Base-by-base conservation (phyloP, 2,888 invertebrate species). In the Troides aeacus region DNA sequence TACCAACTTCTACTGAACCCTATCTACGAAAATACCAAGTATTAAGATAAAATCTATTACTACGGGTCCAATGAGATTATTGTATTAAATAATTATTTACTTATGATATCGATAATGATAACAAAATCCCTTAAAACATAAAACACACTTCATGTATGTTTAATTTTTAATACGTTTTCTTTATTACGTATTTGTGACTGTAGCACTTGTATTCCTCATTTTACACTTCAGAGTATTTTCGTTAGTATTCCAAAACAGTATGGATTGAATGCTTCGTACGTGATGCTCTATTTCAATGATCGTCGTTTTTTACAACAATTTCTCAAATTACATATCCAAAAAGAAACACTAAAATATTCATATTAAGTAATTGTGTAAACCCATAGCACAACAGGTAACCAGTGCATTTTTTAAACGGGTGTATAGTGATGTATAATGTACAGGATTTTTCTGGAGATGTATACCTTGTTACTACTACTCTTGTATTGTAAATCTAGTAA, bases 261-360 rank as follows among this genome's bases (percentile, higher is more conserved):
- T 61, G 66, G 60, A 61, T 66, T 66, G 66, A 66, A 66, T 66
- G 66, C 60, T 61, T 66, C 36, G 60, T 66, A 61, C 66, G 66
- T 66, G 66, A 66, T 66, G 53, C 53, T n/a, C 50, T 46, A 42
- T 46, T 59, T 65, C 65, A n/a, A 18, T 21, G 21, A 66, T 36
- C 50, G 60, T 61, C 60, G 24, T 66, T 66, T 66, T 61, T 61
- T 60, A 66, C 60, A 61, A 66, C 66, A 61, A 66, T 66, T 61
- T 60, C 61, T 66, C 23, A 66, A 53, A 66, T 66, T 62, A 66
- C 60, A 36, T 61, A 66, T 61, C 53, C 21, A 66, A 61, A 36
- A 53, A 4, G 24, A 21, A 21, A 6, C 5, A 57, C 21, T 57
- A 6, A 21, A 21, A 57, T 57, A 21, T 57, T 1, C n/a, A 15